Evolutionary conservation across 2,888 invertebrate species (phyloP), one percentile per base, ranked within the genome.

Genomic region (Barypeithes pellucidus): DNA sequence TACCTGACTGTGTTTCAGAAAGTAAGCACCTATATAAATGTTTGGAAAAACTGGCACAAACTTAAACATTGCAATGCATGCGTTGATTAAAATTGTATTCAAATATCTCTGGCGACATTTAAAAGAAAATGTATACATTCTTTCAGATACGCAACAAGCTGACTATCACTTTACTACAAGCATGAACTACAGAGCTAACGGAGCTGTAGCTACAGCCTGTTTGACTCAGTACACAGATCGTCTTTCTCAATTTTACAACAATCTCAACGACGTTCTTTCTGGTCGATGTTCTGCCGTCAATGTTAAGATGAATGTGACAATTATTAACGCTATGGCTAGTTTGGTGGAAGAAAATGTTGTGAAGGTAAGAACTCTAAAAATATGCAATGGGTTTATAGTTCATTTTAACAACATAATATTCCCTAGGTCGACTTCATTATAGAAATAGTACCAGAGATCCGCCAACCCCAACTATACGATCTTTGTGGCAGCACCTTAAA

Each of bases 1-100:
- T 97, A 20, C 97, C 97, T 0, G 96, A 97, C 82, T 98, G 98
- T 85, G 97, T 98, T 20, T 96, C 96, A 3, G 96, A 96, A 89
- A 95, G 93, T 94, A 62, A 43, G 41, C 24, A 57, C 9, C 14
- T 54, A 2, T 12, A 39, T 16, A 43, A 1, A 16, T 16, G n/a
- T 12, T 50, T 20, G 11, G 16, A 18, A 43, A 62, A 62, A 1
- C 11, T n/a, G 8, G 2, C 39, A 39, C 39, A 39, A 39, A 39
- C 39, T 39, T 1, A 39, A 29, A 7, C 29, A 8, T 29, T 29
- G 9, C 24, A 29, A 29, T 29, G 29, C 9, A 7, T 24, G 5
- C 24, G 29, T 29, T 29, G 5, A 2, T 4, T 29, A 4, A 29
- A 29, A 29, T 29, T 1, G 5, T 29, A 29, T 29, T 14, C 11